phyloP scores from a whole-genome alignment of 1,140 invertebrate species.

The Tetramorium simillimum region DNA sequence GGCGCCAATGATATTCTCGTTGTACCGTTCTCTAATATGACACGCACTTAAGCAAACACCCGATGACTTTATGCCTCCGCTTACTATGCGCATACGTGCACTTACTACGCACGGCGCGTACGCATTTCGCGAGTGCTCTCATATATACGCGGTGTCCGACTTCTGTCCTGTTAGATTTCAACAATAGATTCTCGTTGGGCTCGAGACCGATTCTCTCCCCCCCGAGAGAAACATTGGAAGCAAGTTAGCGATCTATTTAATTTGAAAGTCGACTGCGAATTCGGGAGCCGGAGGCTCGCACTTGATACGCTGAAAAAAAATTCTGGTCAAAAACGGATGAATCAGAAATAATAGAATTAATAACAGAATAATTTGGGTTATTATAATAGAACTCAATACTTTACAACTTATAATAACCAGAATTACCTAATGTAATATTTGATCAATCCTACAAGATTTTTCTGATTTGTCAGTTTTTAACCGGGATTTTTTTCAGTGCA shows the following conservation, averaged over 20 bases:
- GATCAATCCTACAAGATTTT: no score
- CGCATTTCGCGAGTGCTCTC: conserved; percentile 16
- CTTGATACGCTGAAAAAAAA: no score
- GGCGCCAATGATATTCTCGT: conserved; percentile 57
- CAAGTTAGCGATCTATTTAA: not conserved
- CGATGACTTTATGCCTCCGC: conserved; percentile 46
- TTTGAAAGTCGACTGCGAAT: not conserved
- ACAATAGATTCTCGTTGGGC: not conserved
- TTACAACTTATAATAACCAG: no score
- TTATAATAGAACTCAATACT: no score
- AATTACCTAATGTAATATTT: no score
- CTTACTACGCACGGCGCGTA: not conserved
- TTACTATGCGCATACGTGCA: conserved; percentile 1
- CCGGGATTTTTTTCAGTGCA: no score
- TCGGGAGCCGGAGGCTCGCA: no score
- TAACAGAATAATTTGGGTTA: no score
- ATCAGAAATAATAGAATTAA: no score
- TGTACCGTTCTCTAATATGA: conserved; percentile 59
- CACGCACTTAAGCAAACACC: conserved; percentile 59
- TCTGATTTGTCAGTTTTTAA: no score
- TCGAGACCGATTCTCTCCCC: not conserved
- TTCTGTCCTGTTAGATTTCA: not conserved
- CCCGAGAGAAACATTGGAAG: no score
- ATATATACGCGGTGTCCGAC: not conserved
- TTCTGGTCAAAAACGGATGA: no score